A percentile compares a stretch with the other conserved stretches of the same genome.
phyloP scores from a whole-genome alignment of 2,888 invertebrate species.

The Proisotoma minuta region DNA sequence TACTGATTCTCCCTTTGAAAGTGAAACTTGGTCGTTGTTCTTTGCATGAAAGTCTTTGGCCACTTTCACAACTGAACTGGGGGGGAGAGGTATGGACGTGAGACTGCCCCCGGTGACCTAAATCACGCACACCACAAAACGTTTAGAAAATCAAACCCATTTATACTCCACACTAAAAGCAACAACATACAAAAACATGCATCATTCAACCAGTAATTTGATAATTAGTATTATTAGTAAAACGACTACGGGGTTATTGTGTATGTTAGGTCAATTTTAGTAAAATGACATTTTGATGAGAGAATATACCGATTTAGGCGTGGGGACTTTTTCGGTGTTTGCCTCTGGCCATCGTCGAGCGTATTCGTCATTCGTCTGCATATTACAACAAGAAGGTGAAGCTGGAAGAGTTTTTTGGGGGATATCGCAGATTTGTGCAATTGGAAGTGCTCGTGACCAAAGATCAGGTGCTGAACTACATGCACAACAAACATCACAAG shows the following conservation, averaged over 20 bases:
- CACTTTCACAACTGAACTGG: constrained; percentile 48
- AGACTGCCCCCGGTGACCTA: no score
- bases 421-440: background rate
- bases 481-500: constrained; percentile 14
- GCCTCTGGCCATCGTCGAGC: constrained; percentile 38
- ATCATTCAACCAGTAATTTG: no score
- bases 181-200: no score
- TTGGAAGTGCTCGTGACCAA: background rate
- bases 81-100: constrained; percentile 42
- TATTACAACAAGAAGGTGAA: background rate
- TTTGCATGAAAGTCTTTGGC: constrained; percentile 51
- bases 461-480: constrained; percentile 23
- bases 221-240: no score
- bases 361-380: background rate
- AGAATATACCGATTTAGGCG: constrained; percentile 40
- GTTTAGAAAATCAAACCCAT: no score
- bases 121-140: no score
- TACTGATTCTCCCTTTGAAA: constrained; percentile 51
- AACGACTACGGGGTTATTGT: no score
- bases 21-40: constrained; percentile 51
- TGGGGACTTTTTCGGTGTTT: constrained; percentile 24
- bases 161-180: no score
- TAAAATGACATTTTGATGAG: no score
- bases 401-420: background rate
- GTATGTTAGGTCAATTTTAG: no score